Evolutionary conservation across 2,888 invertebrate species (phyloP), one percentile per base, ranked within the genome.

Genomic region (Griposia aprilina): DNA sequence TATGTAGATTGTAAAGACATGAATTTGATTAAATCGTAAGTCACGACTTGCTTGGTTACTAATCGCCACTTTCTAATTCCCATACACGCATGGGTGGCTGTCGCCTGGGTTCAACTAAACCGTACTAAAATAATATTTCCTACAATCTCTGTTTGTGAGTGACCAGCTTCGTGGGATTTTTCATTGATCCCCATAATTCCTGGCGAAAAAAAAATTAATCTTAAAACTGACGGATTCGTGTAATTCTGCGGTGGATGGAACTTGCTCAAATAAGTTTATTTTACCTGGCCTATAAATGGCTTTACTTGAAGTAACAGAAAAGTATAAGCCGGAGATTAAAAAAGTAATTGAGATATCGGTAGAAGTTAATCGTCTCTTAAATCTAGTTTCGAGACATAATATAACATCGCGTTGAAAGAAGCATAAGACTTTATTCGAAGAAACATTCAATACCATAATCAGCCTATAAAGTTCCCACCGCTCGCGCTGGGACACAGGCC

Each of bases 31-130:
- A 87, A 88, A 91, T 91, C 91, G 89, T 85, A 73, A 88, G 92
- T 92, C 93, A 93, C 92, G 93, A 91, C 87, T 89, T 86, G 74
- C 86, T 85, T 84, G 85, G 85, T 87, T 82, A 83, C 78, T 89
- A 87, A 91, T 90, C 90, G 83, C 87, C 81, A 88, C 93, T 93
- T 93, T 93, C 92, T 92, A 92, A 91, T 90, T 87, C 84, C 83
- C 87, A 88, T 88, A 89, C 88, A 77, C 76, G 81, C 82, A 82
- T 74, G 77, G 60, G 67, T 75, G 62, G 36, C 70, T 74, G 45
- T 30, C 73, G 77, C 23, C 17, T 10, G 66, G 26, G 17, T 67
- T 71, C 59, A 15, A 57, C 65, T 30, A 62, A 17, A 36, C n/a
- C 55, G 8, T 48, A 59, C 20, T 45, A 17, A 13, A 69, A 20